Conservation (phyloP, 2,888 invertebrate genomes). For the Thereva unica region DNA sequence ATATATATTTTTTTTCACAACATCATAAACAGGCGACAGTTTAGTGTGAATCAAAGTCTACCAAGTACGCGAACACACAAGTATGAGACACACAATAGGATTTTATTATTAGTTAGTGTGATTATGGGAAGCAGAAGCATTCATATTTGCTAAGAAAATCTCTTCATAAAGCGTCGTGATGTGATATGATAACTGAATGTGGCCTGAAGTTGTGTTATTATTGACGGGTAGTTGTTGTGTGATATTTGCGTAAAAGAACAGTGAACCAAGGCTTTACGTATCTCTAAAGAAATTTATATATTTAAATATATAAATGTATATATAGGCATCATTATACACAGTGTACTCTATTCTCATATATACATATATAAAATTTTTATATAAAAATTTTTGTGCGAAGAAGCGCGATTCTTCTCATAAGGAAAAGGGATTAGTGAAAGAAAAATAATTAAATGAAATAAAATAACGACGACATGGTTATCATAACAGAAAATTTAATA, state of each 20-base stretch:
- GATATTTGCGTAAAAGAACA: neutral
- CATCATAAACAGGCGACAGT: no score
- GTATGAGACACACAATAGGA: neutral
- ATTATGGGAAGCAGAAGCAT: neutral
- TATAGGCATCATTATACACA: no score
- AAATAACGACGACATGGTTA: constrained; percentile 19
- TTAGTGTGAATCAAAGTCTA: neutral
- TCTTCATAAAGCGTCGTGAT: constrained; percentile 21
- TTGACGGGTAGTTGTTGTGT: constrained; percentile 7
- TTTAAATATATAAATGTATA: no score
- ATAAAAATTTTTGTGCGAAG: no score
- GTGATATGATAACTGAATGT: constrained; percentile 15
- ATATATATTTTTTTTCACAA: no score
- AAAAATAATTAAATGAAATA: neutral
- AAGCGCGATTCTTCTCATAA: no score
- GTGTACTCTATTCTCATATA: no score
- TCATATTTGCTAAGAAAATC: constrained; percentile 22
- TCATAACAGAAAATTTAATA: constrained; percentile 21
- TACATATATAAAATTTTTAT: no score
- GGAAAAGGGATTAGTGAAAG: no score
- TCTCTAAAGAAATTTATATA: no score
- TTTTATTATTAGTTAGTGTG: neutral
- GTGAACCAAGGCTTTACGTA: no score
- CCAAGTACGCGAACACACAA: neutral
- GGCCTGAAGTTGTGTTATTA: constrained; percentile 12